These are phyloP conservation scores for Carcharodon carcharias DNA, from an alignment of 2,797 vertebrate genomes.

Conservation along the genomic window DNA sequence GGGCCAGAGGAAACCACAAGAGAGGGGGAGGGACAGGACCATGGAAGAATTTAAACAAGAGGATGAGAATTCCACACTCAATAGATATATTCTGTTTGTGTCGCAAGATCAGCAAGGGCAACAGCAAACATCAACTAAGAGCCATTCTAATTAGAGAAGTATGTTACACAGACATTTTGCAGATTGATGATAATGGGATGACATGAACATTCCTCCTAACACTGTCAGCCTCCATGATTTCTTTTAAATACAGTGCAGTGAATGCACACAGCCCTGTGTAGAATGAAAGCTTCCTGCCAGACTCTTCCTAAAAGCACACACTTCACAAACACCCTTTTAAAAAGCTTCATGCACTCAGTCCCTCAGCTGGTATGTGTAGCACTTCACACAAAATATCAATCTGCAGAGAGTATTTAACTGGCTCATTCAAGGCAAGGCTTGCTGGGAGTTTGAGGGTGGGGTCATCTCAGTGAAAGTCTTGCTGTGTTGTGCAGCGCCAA, in stretches of 20 bases:
- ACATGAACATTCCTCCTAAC: neutral
- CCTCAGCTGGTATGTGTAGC: neutral
- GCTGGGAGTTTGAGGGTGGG: neutral
- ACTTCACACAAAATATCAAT: neutral
- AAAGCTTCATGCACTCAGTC: neutral
- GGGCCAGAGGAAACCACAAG: neutral
- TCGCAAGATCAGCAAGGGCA: neutral
- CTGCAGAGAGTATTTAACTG: neutral
- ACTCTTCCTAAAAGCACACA: neutral
- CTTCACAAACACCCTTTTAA: neutral
- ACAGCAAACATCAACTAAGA: neutral
- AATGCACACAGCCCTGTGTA: neutral
- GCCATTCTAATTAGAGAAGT: constrained; percentile 12
- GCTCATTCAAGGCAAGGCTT: neutral
- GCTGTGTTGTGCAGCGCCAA: neutral
- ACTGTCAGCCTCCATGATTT: neutral
- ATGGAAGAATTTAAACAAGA: neutral
- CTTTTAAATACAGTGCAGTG: neutral
- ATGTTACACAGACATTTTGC: neutral
- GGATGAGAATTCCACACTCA: neutral
- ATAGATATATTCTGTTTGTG: neutral
- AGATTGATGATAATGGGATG: neutral
- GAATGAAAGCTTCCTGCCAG: neutral
- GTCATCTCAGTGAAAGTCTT: neutral
- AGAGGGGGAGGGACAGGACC: neutral